phyloP scores from a whole-genome alignment of 2,888 invertebrate species.

The Agrotis segetum region DNA sequence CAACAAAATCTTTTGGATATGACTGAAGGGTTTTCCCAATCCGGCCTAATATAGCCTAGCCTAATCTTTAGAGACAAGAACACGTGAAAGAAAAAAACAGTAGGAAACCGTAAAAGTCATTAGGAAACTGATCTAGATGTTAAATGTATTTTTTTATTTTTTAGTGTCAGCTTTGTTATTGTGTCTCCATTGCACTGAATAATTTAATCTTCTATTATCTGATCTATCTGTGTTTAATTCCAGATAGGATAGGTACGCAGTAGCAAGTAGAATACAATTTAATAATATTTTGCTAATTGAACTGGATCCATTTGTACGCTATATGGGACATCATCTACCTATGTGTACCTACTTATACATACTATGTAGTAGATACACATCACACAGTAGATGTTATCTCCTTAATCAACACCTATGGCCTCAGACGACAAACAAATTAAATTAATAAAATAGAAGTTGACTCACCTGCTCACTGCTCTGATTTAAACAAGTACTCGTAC shows the following conservation, averaged over 20 bases:
- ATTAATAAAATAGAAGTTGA: conserved; percentile 46
- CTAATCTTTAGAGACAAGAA: background rate
- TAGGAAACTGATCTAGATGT: too few relatives aligned
- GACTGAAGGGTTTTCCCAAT: conserved; percentile 18
- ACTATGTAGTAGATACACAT: background rate
- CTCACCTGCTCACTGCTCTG: conserved; percentile 66
- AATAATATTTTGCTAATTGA: background rate
- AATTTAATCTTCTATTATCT: too few relatives aligned
- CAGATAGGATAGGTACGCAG: background rate
- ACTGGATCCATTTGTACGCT: background rate
- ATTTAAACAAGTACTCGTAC: conserved; percentile 48
- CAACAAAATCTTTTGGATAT: background rate
- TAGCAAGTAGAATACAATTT: background rate
- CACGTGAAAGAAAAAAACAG: background rate
- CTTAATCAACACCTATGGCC: conserved; percentile 17
- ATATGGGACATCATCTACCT: too few relatives aligned
- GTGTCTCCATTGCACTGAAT: too few relatives aligned
- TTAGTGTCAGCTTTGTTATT: too few relatives aligned
- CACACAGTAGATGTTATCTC: background rate
- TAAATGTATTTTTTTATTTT: too few relatives aligned
- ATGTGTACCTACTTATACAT: background rate
- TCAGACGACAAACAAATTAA: conserved; percentile 11
- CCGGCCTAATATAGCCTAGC: background rate
- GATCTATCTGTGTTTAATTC: background rate
- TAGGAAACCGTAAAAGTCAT: too few relatives aligned